Base-by-base conservation (phyloP, 2,888 invertebrate genomes). In the Laspeyria flexula region DNA sequence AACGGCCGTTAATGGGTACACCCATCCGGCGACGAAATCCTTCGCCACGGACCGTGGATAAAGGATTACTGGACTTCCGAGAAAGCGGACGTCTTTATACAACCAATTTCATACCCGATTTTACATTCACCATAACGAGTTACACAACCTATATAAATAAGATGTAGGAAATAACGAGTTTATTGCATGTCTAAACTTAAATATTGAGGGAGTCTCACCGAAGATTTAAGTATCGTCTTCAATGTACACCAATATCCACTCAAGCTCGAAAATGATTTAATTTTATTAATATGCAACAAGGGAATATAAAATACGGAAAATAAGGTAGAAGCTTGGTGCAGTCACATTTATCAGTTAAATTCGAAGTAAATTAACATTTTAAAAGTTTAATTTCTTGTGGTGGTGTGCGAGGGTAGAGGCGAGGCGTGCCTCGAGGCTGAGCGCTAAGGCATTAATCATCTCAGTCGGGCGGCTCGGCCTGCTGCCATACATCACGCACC, bases 1-100 rank as follows among this genome's bases (percentile, higher is more conserved):
- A 83, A 83, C 84, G 81, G 83, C 84, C 90, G 89, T 88, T 91
- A 90, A 91, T 89, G 89, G 85, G 83, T 79, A 80, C 86, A 83
- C 77, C 82, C 77, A 90, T 90, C 90, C 91, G 91, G 89, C 83
- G 83, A 79, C 79, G 76, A 76, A 82, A 81, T 78, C 77, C 79
- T 69, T 69, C 70, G 61, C 68, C 60, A 52, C 55, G 58, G 61
- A 71, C 75, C 76, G 66, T 73, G 75, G 70, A 76, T 79, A 79
- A 83, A 82, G 81, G 78, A 81, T 79, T 79, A 75, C 73, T 67
- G 71, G 70, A 77, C 80, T 84, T 86, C 83, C 76, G 74, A 85
- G 84, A 86, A 86, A 71, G 64, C 63, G 62, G 60, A 76, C 68
- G 69, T 72, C 72, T 79, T 73, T 73, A 77, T 73, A 76, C 69